Conservation (phyloP, 2,797 vertebrate genomes). For the Spea hammondii region DNA sequence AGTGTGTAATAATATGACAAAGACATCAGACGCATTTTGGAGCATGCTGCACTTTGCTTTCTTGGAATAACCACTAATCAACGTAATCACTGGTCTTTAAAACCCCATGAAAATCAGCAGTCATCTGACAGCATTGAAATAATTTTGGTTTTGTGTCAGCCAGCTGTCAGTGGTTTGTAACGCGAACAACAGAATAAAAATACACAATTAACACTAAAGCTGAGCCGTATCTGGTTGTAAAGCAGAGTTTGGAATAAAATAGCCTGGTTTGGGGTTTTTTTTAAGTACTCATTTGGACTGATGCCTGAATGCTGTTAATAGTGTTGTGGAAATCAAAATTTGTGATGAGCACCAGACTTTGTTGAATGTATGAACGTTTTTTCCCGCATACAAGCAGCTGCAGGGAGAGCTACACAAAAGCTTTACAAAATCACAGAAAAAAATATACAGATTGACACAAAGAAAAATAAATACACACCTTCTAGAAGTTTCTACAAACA, state of each 20-base stretch:
- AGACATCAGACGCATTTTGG: background rate
- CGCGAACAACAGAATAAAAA: background rate
- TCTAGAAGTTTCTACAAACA: too few species aligned
- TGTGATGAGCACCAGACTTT: too few species aligned
- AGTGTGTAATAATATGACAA: slow-evolving; percentile 5
- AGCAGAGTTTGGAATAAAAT: background rate
- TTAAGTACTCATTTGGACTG: background rate
- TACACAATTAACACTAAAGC: background rate
- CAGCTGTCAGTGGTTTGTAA: slow-evolving; percentile 7
- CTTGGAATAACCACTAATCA: slow-evolving; percentile 8
- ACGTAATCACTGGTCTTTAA: slow-evolving; percentile 8
- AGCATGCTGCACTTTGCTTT: background rate
- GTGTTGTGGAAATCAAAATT: too few species aligned
- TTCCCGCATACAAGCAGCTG: too few species aligned
- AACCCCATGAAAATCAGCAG: background rate
- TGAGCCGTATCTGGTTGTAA: background rate
- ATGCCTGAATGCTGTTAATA: too few species aligned
- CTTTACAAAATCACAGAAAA: too few species aligned
- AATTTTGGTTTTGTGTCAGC: background rate
- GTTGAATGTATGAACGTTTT: too few species aligned
- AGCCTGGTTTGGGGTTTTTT: background rate
- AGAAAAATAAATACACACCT: too few species aligned
- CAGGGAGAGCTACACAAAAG: too few species aligned
- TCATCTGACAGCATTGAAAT: background rate
- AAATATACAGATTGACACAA: too few species aligned